Conservation (phyloP, 64 coral and sea anemone genomes). For the Montipora sp. region DNA sequence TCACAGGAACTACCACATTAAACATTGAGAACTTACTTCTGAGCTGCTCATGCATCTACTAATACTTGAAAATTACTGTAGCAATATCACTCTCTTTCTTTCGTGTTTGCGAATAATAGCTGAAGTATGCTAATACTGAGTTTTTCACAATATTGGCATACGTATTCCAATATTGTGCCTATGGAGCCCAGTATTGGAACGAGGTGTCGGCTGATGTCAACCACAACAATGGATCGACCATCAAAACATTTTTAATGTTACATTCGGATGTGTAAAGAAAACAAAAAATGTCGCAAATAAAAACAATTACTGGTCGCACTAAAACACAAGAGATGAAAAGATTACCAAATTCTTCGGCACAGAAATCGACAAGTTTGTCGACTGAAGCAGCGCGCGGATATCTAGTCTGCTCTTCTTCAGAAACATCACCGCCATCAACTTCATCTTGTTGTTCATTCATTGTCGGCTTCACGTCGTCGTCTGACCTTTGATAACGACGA, state of each 20-base stretch:
- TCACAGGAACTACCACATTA: no score
- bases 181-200: not conserved
- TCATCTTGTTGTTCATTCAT: slow-evolving; percentile 18
- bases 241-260: not conserved
- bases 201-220: not conserved
- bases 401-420: slow-evolving; percentile 48
- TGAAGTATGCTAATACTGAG: no score
- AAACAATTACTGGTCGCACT: not conserved
- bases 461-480: slow-evolving; percentile 23
- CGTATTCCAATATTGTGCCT: no score
- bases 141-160: no score
- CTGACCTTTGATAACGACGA: not conserved
- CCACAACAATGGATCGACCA: not conserved
- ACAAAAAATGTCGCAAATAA: not conserved
- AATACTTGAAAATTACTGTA: no score
- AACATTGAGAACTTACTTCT: no score
- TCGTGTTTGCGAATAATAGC: no score
- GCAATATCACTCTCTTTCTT: no score
- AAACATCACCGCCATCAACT: not conserved
- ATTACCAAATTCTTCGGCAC: slow-evolving; percentile 88
- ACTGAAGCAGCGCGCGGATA: slow-evolving; percentile 63
- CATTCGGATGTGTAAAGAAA: slow-evolving; percentile 1
- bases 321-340: not conserved
- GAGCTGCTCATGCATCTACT: no score
- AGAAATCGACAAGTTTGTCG: slow-evolving; percentile 84